phyloP scores from a whole-genome alignment of 2,888 invertebrate genomes.

The Andrena flavipes region DNA sequence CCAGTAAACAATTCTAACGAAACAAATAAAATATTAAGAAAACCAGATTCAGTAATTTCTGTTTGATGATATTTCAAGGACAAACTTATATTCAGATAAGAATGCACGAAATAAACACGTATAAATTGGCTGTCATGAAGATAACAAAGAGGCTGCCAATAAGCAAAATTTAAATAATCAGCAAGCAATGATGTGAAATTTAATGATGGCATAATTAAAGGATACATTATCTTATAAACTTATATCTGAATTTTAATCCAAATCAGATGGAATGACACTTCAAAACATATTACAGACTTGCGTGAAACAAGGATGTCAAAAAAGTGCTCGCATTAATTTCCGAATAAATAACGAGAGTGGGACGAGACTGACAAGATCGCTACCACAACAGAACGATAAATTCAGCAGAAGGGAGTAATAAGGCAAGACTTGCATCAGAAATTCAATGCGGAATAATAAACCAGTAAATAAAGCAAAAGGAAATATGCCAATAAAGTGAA shows the following conservation, averaged over 20 bases:
- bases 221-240: neutral
- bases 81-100: no score
- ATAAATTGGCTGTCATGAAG: no score
- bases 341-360: neutral
- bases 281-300: neutral
- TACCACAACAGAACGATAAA: neutral
- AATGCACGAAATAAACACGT: no score
- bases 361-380: neutral
- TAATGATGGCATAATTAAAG: neutral
- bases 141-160: no score
- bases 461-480: conserved; percentile 36
- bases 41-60: no score
- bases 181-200: neutral
- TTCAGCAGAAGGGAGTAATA: neutral
- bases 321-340: neutral
- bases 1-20: neutral
- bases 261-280: neutral
- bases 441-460: conserved; percentile 3
- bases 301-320: neutral
- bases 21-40: no score
- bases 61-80: no score
- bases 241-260: neutral
- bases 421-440: neutral
- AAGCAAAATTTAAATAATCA: no score
- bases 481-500: conserved; percentile 18